Evolutionary conservation across 2,888 invertebrate species (phyloP).

Genomic region (Phrixothrix hirtus): DNA sequence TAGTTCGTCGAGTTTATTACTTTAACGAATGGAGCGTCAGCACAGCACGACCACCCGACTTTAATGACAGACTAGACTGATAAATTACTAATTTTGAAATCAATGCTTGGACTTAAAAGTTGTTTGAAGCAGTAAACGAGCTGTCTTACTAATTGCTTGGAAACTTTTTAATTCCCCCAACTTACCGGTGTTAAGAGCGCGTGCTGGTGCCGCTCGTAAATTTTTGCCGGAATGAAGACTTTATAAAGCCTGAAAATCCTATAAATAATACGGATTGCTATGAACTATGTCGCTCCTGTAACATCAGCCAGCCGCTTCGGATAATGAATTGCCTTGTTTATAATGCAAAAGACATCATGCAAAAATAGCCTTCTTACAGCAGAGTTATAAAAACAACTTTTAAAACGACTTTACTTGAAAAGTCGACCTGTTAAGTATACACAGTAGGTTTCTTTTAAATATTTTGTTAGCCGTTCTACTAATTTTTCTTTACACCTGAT

Average conservation of each 20-base stretch:
- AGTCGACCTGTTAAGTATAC: neutral
- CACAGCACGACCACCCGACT: neutral
- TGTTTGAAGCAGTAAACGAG: slow-evolving; percentile 27
- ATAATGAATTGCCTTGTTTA: slow-evolving; percentile 34
- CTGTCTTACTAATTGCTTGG: slow-evolving; percentile 36
- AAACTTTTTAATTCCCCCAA: slow-evolving; percentile 38
- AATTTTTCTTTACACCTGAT: too few species aligned
- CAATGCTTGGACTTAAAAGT: slow-evolving; percentile 26
- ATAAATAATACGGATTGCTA: slow-evolving; percentile 29
- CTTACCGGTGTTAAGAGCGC: slow-evolving; percentile 30
- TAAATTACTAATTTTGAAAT: slow-evolving; percentile 34
- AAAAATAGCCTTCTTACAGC: slow-evolving; percentile 8
- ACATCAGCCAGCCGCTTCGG: slow-evolving; percentile 16
- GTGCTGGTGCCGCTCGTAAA: slow-evolving; percentile 30
- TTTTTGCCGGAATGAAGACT: slow-evolving; percentile 24
- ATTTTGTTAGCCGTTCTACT: too few species aligned
- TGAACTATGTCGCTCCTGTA: slow-evolving; percentile 22
- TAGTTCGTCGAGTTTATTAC: slow-evolving; percentile 13
- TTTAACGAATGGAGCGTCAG: neutral
- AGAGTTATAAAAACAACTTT: slow-evolving; percentile 3
- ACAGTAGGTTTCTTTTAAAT: too few species aligned
- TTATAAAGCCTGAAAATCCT: slow-evolving; percentile 26
- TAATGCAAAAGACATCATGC: slow-evolving; percentile 25
- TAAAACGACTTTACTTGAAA: neutral
- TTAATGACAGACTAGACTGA: slow-evolving; percentile 7